phyloP scores from a whole-genome alignment of 2,888 invertebrate species.

The Sepiola atlantica region DNA sequence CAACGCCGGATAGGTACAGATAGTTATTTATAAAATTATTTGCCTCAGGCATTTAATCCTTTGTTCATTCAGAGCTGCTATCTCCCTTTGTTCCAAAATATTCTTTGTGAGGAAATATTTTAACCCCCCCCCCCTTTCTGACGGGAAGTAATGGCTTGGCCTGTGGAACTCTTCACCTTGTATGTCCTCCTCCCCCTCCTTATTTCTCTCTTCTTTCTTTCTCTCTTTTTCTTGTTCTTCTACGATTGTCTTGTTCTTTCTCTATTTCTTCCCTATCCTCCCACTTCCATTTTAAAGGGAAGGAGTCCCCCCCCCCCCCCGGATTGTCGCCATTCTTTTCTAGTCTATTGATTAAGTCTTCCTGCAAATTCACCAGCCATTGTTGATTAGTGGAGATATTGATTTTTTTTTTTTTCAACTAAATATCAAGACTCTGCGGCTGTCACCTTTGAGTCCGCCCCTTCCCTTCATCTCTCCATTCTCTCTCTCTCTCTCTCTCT shows the following conservation, averaged over 20 bases:
- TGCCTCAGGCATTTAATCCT: neutral
- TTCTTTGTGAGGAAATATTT: neutral
- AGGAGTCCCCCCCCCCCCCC: too few relatives aligned
- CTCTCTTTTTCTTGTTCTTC: too few relatives aligned
- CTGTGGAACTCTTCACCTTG: neutral
- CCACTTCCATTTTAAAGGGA: neutral
- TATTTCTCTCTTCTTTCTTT: neutral
- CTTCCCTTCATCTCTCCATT: too few relatives aligned
- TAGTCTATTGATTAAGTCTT: constrained; percentile 40
- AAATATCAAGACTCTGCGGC: neutral
- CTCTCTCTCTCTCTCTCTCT: too few relatives aligned
- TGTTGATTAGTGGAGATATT: constrained; percentile 42
- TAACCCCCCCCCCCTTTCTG: neutral
- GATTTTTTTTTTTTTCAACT: constrained; percentile 41
- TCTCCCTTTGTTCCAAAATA: neutral
- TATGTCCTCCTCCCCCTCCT: neutral
- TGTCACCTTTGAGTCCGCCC: neutral
- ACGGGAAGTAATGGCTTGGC: neutral
- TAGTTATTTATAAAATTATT: neutral
- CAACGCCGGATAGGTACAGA: too few relatives aligned
- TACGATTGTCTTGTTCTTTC: neutral
- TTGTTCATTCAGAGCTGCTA: constrained; percentile 16
- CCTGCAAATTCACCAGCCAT: constrained; percentile 37
- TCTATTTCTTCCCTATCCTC: neutral
- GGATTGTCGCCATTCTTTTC: neutral